Base-by-base conservation (phyloP, 2,797 vertebrate genomes). In the Lophius americanus region DNA sequence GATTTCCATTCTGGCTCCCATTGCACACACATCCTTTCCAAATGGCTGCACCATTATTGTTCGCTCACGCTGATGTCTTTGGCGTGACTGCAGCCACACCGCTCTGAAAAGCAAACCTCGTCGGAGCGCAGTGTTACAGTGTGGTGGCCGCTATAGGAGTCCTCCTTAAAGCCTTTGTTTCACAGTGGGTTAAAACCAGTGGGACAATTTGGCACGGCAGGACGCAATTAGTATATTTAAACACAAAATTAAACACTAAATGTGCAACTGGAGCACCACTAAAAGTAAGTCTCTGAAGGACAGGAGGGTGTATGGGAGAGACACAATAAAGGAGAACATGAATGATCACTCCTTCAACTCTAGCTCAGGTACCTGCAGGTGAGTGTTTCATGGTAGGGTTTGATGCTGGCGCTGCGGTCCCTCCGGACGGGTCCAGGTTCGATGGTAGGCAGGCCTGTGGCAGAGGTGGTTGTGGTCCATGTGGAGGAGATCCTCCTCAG, bases 391-490 rank as follows among this genome's bases (percentile, higher is more conserved):
- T 96, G 95, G 78, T 83, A 85, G 2, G 94, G 92, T 85, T 98
- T 98, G 88, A 96, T 95, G 93, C 96, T 98, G 85, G 94, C 92
- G n/a, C 96, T 96, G 56, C 96, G 96, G 83, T 98, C 97, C 69
- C 97, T 93, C 56, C 96, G 91, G 2, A 98, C 96, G 0, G 96
- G 96, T 5, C 96, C 97, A 0, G 97, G 97, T 83, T 99, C 98
- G 57, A 99, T 91, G 6, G 97, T 98, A 54, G 98, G 98, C 13
- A 99, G 83, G 38, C 98, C 98, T 3, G 98, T 99, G 76, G 98
- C 97, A 0, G 98, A 99, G 14, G 98, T 99, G 80, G 98, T 99
- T 38, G 98, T 99, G 47, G 98, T 99, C 98, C 98, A 99, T 0
- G 97, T 97, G 35, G 98, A 99, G 0, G 97, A 99, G 74, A 97